Conservation (phyloP, 2,113 vertebrate genomes). For the Clinocottus analis region DNA sequence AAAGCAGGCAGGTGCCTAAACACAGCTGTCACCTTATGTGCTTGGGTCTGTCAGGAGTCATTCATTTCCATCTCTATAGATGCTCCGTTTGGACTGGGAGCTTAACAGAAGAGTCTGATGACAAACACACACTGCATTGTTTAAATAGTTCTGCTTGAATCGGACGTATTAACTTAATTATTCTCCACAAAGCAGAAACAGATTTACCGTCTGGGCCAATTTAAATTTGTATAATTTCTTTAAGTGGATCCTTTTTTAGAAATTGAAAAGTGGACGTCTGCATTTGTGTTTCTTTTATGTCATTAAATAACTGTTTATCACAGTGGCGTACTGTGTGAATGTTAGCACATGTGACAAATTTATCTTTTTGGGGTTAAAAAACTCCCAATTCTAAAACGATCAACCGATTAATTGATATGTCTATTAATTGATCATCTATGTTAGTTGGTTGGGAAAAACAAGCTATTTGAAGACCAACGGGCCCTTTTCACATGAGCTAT, state of each 20-base stretch:
- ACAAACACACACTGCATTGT: slow-evolving; percentile 51
- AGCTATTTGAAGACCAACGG: not conserved
- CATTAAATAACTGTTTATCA: not conserved
- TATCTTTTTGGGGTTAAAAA: not conserved
- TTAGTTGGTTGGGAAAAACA: not conserved
- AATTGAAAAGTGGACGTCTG: not conserved
- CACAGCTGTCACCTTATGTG: slow-evolving; percentile 75
- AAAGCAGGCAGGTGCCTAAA: slow-evolving; percentile 77
- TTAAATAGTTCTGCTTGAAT: slow-evolving; percentile 39
- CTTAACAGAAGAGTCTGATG: slow-evolving; percentile 41
- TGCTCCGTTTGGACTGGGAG: slow-evolving; percentile 42
- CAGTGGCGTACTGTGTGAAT: not conserved
- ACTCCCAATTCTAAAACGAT: not conserved
- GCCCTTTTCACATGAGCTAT: not conserved
- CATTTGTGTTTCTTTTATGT: slow-evolving; percentile 6
- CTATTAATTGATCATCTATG: not conserved
- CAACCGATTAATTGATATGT: not conserved
- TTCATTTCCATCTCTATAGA: slow-evolving; percentile 76
- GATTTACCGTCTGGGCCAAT: slow-evolving; percentile 3
- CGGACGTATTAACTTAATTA: slow-evolving; percentile 50
- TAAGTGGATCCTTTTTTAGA: slow-evolving; percentile 7
- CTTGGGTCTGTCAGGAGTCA: slow-evolving; percentile 52
- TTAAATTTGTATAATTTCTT: slow-evolving; percentile 18
- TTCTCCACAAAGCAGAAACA: slow-evolving; percentile 46
- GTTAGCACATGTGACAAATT: not conserved